Base-by-base conservation (phyloP, 1,140 invertebrate genomes). In the Hestina assimilis region DNA sequence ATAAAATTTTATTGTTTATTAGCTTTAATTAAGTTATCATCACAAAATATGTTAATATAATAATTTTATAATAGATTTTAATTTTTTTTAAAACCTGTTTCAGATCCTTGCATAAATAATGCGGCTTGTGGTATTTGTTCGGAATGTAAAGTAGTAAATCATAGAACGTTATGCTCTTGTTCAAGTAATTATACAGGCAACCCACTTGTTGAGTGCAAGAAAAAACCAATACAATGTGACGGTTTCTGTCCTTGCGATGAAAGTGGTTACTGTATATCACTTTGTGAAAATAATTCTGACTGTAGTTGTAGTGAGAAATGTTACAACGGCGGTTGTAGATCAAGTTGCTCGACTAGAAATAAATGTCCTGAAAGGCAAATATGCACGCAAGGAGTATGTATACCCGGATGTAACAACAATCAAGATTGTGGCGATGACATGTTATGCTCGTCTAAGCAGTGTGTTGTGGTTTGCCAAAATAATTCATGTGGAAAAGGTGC, bases 121-220 rank as follows among this genome's bases (percentile, higher is more conserved):
- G 91, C 90, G 14, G 91, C 89, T 81, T 97, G 96, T 76, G 96
- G 96, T 24, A 92, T 93, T 52, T 97, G 96, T 83, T 95, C 96
- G 9, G 90, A 92, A 21, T 97, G 96, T 70, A 89, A 92, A 66
- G 95, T 96, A 2, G 91, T 94, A 20, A 95, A 96, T 82, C 95
- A 97, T 67, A 91, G 93, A 20, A 92, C 94, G 1, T 94, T 95
- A 66, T 98, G 96, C 71, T 94, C 92, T 66, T 98, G 96, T 72
- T 93, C 95, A 2, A 87, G 91, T 19, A 93, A 93, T 75, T 95
- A 93, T 47, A 91, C 95, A 20, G 96, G 96, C 21, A 95, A 97
- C 83, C 94, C 96, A 5, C 81, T 95, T 0, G 91, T 94, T 1
- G 91, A 92, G 59, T 97, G 96, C 63, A 90, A 90, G 12, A 90